phyloP scores from a whole-genome alignment of 1,140 invertebrate species.

The Drosophila sp. region DNA sequence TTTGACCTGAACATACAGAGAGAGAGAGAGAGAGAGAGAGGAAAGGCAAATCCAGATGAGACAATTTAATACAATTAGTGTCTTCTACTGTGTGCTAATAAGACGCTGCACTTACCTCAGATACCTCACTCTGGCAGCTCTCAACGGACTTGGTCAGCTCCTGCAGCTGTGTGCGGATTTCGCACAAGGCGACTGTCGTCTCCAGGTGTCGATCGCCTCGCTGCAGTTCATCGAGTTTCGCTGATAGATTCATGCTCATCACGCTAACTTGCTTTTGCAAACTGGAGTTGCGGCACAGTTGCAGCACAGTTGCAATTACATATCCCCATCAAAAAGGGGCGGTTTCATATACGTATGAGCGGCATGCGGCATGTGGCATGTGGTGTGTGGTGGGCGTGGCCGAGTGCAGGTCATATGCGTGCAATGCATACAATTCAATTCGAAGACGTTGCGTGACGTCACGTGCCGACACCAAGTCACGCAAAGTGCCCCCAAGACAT shows the following conservation, averaged over 20 bases:
- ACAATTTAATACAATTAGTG: conserved; percentile 17
- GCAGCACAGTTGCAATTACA: conserved; percentile 40
- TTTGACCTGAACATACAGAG: conserved; percentile 88
- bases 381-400: conserved; percentile 31
- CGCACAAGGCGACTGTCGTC: conserved; percentile 94
- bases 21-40: conserved; percentile 28
- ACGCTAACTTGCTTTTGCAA: conserved; percentile 97
- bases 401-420: conserved; percentile 37
- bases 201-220: conserved; percentile 93
- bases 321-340: conserved; percentile 13
- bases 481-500: conserved; percentile 48
- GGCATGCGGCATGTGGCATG: too few relatives aligned
- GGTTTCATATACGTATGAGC: conserved; percentile 7
- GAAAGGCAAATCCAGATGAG: neutral
- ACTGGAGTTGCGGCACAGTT: conserved; percentile 86
- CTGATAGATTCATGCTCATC: conserved; percentile 97
- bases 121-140: conserved; percentile 96
- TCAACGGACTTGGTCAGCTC: conserved; percentile 96
- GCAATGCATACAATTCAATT: conserved; percentile 56
- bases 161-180: conserved; percentile 95
- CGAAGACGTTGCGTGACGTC: conserved; percentile 52
- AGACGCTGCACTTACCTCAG: conserved; percentile 86
- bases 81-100: conserved; percentile 8
- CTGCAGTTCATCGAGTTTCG: conserved; percentile 95
- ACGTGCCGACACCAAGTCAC: conserved; percentile 58